Conservation (phyloP, 2,113 vertebrate species). For the Gobio gobio region DNA sequence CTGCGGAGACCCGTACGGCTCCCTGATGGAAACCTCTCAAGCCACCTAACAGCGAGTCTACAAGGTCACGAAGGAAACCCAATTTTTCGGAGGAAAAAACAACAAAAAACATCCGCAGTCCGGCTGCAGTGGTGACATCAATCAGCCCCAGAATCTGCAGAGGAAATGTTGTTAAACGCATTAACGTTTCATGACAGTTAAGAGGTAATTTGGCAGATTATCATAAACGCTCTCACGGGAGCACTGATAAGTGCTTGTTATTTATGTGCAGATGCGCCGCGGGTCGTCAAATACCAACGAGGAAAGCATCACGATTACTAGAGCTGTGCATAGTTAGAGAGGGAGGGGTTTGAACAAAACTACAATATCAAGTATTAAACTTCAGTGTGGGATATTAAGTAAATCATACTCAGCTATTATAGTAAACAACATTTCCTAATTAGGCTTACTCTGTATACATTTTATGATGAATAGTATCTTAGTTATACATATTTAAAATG, state of each 20-base stretch:
- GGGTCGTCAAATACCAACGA: neutral
- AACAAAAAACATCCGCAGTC: conserved; percentile 74
- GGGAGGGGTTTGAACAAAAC: neutral
- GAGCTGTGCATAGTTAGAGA: neutral
- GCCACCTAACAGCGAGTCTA: conserved; percentile 75
- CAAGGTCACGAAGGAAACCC: conserved; percentile 83
- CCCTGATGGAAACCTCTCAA: conserved; percentile 83
- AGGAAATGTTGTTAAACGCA: conserved; percentile 57
- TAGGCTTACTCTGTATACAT: too few species aligned
- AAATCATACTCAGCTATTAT: too few species aligned
- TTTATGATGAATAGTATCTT: too few species aligned
- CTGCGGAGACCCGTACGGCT: conserved; percentile 83
- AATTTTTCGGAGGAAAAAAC: conserved; percentile 72
- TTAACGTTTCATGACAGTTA: conserved; percentile 9
- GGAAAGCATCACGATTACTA: neutral
- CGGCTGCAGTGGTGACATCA: conserved; percentile 78
- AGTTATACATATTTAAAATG: too few species aligned
- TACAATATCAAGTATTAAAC: neutral
- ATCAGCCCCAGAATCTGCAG: conserved; percentile 79
- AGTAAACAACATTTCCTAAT: too few species aligned
- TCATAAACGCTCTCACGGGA: conserved; percentile 8
- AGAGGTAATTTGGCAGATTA: conserved; percentile 16
- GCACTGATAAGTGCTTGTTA: conserved; percentile 34
- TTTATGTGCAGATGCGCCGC: conserved; percentile 14
- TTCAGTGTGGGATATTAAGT: neutral